Base-by-base conservation (phyloP, 2,888 invertebrate species). In the Microplitis manilae region DNA sequence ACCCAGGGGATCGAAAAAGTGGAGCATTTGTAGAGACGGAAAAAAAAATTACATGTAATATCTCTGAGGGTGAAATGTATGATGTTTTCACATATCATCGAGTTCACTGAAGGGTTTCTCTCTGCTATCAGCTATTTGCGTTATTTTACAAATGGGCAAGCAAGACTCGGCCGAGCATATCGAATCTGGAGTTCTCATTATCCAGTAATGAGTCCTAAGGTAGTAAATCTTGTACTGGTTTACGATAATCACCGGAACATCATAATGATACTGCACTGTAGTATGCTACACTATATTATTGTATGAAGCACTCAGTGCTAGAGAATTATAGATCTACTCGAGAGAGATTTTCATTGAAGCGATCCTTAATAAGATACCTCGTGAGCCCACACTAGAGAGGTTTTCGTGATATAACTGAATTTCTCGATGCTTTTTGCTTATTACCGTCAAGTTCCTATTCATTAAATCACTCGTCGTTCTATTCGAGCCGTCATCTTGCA, bases 291-390 rank as follows among this genome's bases (percentile, higher is more conserved):
- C 50, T 50, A 50, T 20, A 30, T 38, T 67, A 20, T 40, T 62
- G 60, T 70, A 17, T 64, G 8, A 17, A 17, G 39, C 50, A 67
- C 67, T 73, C 67, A 60, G 15, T 59, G 13, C 50, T 13, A 62
- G 20, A 62, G 20, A 62, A 62, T 62, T 62, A 62, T 62, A 50
- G 13, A 13, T n/a, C 13, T 73, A 15, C 73, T 67, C 60, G 50
- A 59, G 67, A 38, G 67, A 73, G 65, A 73, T 73, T 67, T 30
- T 65, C 50, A 50, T 50, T 40, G 39, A 15, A 30, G 65, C 59
- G 40, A 73, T 73, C 61, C 73, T 73, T 50, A 50, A 68, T 73
- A 73, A 50, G 40, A 67, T 39, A 73, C 15, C 67, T 59, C 38
- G 67, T 73, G 65, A 65, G 30, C 30, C 2, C 38, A 6, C 40